Percentiles rank a stretch among this genome's conserved stretches.
Evolutionary conservation across 2,797 vertebrate genomes (phyloP).

Genomic region (Lepus oiostolus): DNA sequence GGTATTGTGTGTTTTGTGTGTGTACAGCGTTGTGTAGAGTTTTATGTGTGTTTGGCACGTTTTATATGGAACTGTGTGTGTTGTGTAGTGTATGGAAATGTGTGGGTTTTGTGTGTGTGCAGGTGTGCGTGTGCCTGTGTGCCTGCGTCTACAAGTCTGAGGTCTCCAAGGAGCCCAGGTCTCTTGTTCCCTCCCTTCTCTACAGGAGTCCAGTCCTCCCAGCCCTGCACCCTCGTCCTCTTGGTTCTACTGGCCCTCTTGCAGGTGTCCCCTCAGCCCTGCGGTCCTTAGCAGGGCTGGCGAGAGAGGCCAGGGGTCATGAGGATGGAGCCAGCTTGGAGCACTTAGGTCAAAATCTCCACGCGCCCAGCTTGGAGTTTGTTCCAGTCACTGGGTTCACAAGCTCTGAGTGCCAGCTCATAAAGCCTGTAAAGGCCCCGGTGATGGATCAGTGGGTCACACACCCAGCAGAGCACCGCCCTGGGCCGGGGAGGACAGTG

Average conservation of each 20-base stretch:
- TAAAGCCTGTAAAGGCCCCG: background rate
- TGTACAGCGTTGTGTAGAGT: background rate
- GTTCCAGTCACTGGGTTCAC: conserved; percentile 69
- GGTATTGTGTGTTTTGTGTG: background rate
- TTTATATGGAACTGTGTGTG: background rate
- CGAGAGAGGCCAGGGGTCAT: background rate
- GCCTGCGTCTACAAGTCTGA: background rate
- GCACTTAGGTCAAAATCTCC: background rate
- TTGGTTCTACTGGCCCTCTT: too few relatives aligned
- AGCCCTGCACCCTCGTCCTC: background rate
- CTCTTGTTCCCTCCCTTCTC: background rate
- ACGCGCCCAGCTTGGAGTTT: conserved; percentile 67
- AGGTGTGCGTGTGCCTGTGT: background rate
- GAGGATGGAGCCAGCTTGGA: background rate
- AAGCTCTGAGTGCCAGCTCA: conserved; percentile 22
- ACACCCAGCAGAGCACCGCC: background rate
- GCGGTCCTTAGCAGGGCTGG: background rate
- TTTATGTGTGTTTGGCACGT: background rate
- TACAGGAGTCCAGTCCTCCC: background rate
- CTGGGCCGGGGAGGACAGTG: background rate
- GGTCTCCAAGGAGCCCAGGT: background rate
- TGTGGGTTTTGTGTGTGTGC: background rate
- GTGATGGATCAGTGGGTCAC: background rate
- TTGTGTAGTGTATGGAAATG: too few relatives aligned
- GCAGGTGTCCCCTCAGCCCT: background rate